A percentile compares a stretch with the other conserved stretches of the same genome.
These are phyloP conservation scores for Cremastinae sp. DNA, from an alignment of 2,888 invertebrate species.

Conservation along the genomic window DNA sequence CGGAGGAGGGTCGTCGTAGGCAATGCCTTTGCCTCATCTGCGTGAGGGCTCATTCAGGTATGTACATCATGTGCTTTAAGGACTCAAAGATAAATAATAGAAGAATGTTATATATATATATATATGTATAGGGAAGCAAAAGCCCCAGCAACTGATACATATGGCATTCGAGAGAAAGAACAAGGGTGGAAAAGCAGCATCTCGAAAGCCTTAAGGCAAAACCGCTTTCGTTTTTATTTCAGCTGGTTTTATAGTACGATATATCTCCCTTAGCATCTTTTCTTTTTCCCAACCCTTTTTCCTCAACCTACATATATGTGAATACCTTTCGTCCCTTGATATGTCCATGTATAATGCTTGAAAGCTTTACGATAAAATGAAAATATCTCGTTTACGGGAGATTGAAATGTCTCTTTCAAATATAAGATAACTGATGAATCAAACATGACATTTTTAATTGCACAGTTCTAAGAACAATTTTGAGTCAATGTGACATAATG, in stretches of 20 bases:
- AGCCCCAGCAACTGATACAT: slow-evolving; percentile 41
- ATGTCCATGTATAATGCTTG: no score
- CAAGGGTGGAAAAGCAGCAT: slow-evolving; percentile 52
- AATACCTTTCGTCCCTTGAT: no score
- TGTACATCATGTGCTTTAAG: slow-evolving; percentile 11
- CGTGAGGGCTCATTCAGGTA: slow-evolving; percentile 42
- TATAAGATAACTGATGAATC: no score
- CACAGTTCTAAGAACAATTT: no score
- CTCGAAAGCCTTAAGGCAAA: slow-evolving; percentile 56
- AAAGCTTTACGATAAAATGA: no score
- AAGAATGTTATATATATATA: slow-evolving; percentile 38
- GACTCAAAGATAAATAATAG: slow-evolving; percentile 48
- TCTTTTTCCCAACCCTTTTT: slow-evolving; percentile 30
- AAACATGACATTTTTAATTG: no score
- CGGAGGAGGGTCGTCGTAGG: slow-evolving; percentile 37
- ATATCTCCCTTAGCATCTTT: slow-evolving; percentile 30
- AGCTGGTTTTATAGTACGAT: slow-evolving; percentile 35
- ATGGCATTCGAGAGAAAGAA: slow-evolving; percentile 28
- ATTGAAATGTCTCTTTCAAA: no score
- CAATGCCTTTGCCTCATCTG: slow-evolving; percentile 55
- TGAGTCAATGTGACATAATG: no score
- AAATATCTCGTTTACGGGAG: no score
- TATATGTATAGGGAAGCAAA: slow-evolving; percentile 35
- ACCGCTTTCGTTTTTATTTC: slow-evolving; percentile 64
- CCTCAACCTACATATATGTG: slow-evolving; percentile 5